Base-by-base conservation (phyloP, 1,140 invertebrate species). In the Cotesia typhae region DNA sequence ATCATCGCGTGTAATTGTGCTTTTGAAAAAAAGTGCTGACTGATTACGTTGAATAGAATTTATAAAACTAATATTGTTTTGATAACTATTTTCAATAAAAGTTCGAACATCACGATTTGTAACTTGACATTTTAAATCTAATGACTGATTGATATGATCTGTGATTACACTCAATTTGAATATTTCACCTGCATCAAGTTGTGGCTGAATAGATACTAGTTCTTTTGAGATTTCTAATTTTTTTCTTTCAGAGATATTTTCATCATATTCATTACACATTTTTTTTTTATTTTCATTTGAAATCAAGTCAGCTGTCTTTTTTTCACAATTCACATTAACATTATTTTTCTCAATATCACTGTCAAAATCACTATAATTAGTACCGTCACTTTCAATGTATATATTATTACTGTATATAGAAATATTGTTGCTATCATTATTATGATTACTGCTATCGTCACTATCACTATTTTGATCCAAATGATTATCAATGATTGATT, bases 1-100 rank as follows among this genome's bases (percentile, higher is more conserved):
- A 59, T 59, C 55, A 20, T 59, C 55, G 4, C 55, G 55, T 20
- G 12, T 14, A 14, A 59, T 20, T 17, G 55, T 5, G 17, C 55
- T 59, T 17, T 4, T 20, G 17, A 59, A 59, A 20, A 59, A 14
- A 17, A 59, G 20, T 20, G 12, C 20, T 20, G 55, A 59, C 20
- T 59, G n/a, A 59, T 59, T 59, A 17, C n/a, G 14, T 17, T 17
- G 52, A n/a, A 2, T n/a, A 55, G 52, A 55, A 4, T 12, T 17
- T 55, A 17, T 55, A 55, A 55, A 55, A 55, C 14, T 17, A 7
- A 55, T 55, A 17, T 12, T n/a, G 14, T 55, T 55, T 12, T 55
- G 10, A 55, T 55, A 55, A 55, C 14, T 55, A n/a, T 55, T 55
- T 55, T 55, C 52, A 12, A 55, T 55, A 55, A 55, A 55, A 55